phyloP scores from a whole-genome alignment of 2,888 invertebrate species.

The Leucophenga montana region DNA sequence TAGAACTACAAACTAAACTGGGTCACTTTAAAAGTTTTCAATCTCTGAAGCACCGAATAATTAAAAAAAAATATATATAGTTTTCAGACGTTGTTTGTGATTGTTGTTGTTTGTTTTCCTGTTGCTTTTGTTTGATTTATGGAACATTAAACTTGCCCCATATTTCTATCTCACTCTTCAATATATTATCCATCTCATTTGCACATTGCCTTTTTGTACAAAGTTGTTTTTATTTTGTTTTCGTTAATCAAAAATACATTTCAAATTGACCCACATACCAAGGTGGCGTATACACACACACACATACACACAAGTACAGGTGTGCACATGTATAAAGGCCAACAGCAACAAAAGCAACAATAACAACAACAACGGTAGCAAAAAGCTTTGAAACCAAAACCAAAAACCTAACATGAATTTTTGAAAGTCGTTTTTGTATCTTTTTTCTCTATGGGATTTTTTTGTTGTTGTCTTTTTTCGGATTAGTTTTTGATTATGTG shows the following conservation, averaged over 20 bases:
- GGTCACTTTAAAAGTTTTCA: no score
- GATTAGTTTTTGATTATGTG: neutral
- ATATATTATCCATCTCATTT: neutral
- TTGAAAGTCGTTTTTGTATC: slow-evolving; percentile 4
- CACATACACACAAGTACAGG: slow-evolving; percentile 5
- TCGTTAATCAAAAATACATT: slow-evolving; percentile 57
- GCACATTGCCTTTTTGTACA: slow-evolving; percentile 1
- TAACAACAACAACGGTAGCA: neutral
- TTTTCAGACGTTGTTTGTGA: no score
- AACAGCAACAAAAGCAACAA: neutral
- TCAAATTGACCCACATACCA: slow-evolving; percentile 67
- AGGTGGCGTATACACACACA: slow-evolving; percentile 50
- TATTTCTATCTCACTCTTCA: neutral
- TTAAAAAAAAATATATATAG: no score
- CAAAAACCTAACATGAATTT: neutral
- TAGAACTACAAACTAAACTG: no score
- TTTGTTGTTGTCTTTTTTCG: neutral
- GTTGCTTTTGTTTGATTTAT: slow-evolving; percentile 13
- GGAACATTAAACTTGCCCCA: neutral
- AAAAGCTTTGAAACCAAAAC: neutral
- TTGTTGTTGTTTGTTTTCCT: neutral
- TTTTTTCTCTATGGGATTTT: no score
- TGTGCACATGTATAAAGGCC: slow-evolving; percentile 1
- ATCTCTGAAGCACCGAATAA: no score
- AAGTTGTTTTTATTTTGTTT: slow-evolving; percentile 34